These are phyloP conservation scores for Oligia fasciuncula DNA, from an alignment of 2,888 invertebrate genomes.

Conservation along the genomic window DNA sequence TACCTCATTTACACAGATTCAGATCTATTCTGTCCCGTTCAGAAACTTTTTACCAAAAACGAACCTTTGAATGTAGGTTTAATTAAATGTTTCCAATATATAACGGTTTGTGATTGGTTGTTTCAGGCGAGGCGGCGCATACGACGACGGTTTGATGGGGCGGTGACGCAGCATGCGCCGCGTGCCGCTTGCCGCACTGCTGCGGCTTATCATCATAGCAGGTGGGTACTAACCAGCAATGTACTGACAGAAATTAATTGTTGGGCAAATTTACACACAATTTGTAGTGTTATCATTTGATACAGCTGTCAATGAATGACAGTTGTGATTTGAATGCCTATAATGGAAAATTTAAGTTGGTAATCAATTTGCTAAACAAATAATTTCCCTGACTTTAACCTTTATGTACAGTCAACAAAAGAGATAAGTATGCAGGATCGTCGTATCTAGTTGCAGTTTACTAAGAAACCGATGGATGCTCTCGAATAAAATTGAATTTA, in stretches of 20 bases:
- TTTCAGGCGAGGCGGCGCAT: constrained; percentile 66
- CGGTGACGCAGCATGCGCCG: constrained; percentile 88
- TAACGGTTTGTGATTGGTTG: constrained; percentile 61
- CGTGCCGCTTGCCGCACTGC: constrained; percentile 82
- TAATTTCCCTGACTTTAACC: too few species aligned
- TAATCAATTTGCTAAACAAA: too few species aligned
- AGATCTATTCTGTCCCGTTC: not conserved
- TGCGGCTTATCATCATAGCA: constrained; percentile 86
- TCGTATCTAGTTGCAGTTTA: too few species aligned
- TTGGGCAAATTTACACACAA: not conserved
- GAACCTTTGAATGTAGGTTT: not conserved
- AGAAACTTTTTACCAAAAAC: not conserved
- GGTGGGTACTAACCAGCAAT: constrained; percentile 66
- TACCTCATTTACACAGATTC: not conserved
- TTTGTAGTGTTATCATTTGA: too few species aligned
- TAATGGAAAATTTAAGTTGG: too few species aligned
- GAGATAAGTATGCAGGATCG: too few species aligned
- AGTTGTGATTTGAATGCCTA: too few species aligned
- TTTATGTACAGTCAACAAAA: too few species aligned
- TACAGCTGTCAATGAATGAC: too few species aligned
- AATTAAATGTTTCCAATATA: not conserved
- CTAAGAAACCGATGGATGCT: too few species aligned
- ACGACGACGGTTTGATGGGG: constrained; percentile 76
- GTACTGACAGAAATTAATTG: not conserved
- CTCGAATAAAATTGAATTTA: too few species aligned